These are phyloP conservation scores for Helicolenus hilgendorfi DNA, from an alignment of 2,797 vertebrate species.

Conservation along the genomic window DNA sequence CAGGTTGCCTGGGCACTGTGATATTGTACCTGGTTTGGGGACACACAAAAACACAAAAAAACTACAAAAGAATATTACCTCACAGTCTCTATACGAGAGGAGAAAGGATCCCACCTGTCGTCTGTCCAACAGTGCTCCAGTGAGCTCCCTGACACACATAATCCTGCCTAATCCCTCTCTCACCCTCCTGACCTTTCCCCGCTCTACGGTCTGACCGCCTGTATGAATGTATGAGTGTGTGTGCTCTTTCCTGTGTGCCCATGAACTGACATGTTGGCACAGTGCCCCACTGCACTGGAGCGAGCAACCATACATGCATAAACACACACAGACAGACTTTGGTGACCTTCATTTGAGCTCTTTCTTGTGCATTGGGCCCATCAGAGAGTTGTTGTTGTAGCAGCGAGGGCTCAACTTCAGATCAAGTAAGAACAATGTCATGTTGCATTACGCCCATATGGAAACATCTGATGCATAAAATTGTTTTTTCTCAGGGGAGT, in stretches of 20 bases:
- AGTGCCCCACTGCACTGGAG: conserved; percentile 35
- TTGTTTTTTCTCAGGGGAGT: not conserved
- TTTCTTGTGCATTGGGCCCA: conserved; percentile 3
- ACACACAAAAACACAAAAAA: not conserved
- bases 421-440: conserved; percentile 44
- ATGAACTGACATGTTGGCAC: conserved; percentile 23
- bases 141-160: not conserved
- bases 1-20: not conserved
- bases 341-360: conserved; percentile 36
- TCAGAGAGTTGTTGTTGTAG: not conserved
- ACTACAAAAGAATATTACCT: not conserved
- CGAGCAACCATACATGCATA: not conserved
- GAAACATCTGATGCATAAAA: conserved; percentile 42
- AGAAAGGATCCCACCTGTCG: not conserved
- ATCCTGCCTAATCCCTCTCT: conserved; percentile 4
- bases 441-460: conserved; percentile 33
- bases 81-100: not conserved
- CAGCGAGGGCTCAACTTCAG: not conserved
- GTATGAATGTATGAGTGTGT: conserved; percentile 9
- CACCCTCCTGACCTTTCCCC: conserved; percentile 26
- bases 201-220: not conserved
- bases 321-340: not conserved
- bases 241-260: not conserved
- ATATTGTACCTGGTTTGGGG: not conserved
- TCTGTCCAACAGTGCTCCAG: not conserved